These are phyloP conservation scores for Galago senegalensis DNA, from an alignment of 2,797 vertebrate genomes.

Conservation along the genomic window DNA sequence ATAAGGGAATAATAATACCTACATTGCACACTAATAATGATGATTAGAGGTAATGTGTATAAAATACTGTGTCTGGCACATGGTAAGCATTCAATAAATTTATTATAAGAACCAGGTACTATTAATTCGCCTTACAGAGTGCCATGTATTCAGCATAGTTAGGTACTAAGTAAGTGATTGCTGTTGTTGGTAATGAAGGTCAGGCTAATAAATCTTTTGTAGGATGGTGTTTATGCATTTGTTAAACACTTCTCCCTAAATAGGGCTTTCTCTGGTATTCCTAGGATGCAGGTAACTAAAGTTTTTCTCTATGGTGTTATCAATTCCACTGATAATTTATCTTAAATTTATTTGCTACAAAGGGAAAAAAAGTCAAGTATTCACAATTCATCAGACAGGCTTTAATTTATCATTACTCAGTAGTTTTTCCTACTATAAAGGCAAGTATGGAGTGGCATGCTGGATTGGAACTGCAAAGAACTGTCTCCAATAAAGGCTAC, in stretches of 20 bases:
- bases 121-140: slow-evolving; percentile 13
- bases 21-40: neutral
- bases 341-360: slow-evolving; percentile 68
- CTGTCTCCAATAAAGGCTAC: slow-evolving; percentile 47
- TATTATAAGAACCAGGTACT: neutral
- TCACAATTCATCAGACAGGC: slow-evolving; percentile 61
- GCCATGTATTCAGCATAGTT: neutral
- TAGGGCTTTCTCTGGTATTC: slow-evolving; percentile 53
- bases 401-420: slow-evolving; percentile 75
- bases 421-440: slow-evolving; percentile 63
- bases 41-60: slow-evolving; percentile 7
- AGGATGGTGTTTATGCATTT: slow-evolving; percentile 38
- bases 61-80: slow-evolving; percentile 17
- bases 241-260: slow-evolving; percentile 53
- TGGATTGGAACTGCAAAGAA: slow-evolving; percentile 52
- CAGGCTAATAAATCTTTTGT: slow-evolving; percentile 55
- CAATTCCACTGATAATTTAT: slow-evolving; percentile 64
- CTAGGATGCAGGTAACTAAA: slow-evolving; percentile 45
- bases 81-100: slow-evolving; percentile 5
- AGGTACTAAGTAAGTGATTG: slow-evolving; percentile 52
- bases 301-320: slow-evolving; percentile 59
- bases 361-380: slow-evolving; percentile 6
- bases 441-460: slow-evolving; percentile 41
- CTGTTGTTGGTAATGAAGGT: slow-evolving; percentile 57
- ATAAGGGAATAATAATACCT: slow-evolving; percentile 36